A percentile compares a stretch with the other conserved stretches of the same genome.
Evolutionary conservation across 2,113 vertebrate genomes (phyloP).

Genomic region (Nycticorax nycticorax): DNA sequence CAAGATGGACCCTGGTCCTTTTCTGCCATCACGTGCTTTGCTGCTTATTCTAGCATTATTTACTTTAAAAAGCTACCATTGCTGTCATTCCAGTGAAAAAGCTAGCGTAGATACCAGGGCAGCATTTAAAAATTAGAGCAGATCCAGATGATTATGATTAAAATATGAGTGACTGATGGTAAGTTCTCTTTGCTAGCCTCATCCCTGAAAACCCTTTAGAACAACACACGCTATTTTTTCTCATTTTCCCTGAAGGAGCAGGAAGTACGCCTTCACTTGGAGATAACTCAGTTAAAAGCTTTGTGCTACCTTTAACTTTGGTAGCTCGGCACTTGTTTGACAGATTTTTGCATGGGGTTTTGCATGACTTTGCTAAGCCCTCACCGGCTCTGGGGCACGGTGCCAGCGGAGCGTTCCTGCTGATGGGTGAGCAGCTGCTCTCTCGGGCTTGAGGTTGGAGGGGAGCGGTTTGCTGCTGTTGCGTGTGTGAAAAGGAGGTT

Average conservation of each 20-base stretch:
- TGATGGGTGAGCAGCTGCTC: background rate
- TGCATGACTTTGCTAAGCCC: background rate
- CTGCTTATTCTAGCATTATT: background rate
- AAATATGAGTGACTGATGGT: background rate
- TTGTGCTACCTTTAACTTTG: background rate
- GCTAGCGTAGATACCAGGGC: background rate
- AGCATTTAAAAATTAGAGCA: background rate
- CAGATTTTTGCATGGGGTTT: background rate
- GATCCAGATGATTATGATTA: background rate
- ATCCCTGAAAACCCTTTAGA: background rate
- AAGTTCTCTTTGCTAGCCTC: background rate
- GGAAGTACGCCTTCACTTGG: background rate
- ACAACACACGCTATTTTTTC: background rate
- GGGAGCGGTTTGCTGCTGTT: background rate
- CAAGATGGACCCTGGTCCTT: background rate
- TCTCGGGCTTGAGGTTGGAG: background rate
- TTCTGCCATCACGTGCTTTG: background rate
- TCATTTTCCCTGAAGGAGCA: background rate
- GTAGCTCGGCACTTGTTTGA: background rate
- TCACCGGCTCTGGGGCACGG: background rate
- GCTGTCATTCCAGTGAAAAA: background rate
- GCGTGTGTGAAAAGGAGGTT: conserved; percentile 26
- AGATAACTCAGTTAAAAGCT: background rate
- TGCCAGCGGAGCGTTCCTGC: conserved; percentile 3
- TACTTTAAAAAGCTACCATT: background rate